Conservation (phyloP, 2,888 invertebrate genomes). For the Agrenia bidenticulata region DNA sequence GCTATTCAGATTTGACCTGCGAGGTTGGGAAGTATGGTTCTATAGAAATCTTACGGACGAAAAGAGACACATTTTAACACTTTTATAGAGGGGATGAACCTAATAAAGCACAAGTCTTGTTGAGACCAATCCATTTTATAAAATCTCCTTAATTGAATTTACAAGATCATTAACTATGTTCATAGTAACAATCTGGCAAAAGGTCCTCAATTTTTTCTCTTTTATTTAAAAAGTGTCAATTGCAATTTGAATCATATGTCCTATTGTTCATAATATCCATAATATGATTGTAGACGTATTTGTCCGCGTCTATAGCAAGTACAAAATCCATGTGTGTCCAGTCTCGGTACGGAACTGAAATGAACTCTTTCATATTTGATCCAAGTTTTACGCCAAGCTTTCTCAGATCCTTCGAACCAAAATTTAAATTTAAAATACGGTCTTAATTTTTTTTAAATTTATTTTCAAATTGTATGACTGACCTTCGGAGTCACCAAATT, state of each 20-base stretch:
- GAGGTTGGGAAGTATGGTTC: too few species aligned
- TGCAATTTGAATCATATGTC: too few species aligned
- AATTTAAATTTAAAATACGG: neutral
- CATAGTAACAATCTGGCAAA: neutral
- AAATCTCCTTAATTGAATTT: too few species aligned
- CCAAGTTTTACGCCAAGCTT: neutral
- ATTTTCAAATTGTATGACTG: neutral
- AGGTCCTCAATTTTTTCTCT: too few species aligned
- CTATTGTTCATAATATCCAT: neutral
- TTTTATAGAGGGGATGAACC: too few species aligned
- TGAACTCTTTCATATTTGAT: neutral
- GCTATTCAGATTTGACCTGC: too few species aligned
- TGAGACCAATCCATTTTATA: too few species aligned
- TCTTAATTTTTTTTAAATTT: neutral
- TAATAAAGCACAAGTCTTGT: too few species aligned
- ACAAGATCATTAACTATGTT: neutral
- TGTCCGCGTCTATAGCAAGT: neutral
- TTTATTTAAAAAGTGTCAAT: too few species aligned
- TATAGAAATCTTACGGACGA: too few species aligned
- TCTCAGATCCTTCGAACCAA: neutral
- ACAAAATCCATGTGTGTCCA: neutral
- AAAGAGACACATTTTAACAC: too few species aligned
- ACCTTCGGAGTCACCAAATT: neutral
- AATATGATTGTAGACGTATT: neutral
- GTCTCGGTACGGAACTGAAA: neutral